Evolutionary conservation across 1,140 invertebrate species (phyloP).

Genomic region (Aculops lycopersici): DNA sequence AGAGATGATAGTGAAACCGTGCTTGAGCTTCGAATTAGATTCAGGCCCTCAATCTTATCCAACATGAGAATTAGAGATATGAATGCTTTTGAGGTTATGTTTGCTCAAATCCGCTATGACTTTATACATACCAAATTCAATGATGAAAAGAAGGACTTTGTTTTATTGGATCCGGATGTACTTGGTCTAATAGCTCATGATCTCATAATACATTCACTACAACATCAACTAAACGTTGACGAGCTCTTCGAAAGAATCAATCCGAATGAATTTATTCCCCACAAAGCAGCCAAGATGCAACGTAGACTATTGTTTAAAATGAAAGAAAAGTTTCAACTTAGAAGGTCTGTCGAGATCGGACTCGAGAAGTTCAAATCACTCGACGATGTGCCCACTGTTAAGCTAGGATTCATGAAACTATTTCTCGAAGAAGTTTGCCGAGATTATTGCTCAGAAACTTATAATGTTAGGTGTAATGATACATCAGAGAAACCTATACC

Average conservation of each 20-base stretch:
- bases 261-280: neutral
- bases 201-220: constrained; percentile 25
- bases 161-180: constrained; percentile 52
- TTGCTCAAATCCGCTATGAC: constrained; percentile 43
- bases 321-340: neutral
- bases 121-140: constrained; percentile 38
- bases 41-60: constrained; percentile 28
- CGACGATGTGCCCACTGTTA: neutral
- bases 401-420: neutral
- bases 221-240: constrained; percentile 28
- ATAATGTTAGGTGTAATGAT: constrained; percentile 1
- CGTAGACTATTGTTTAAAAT: neutral
- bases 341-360: neutral
- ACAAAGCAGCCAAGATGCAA: neutral
- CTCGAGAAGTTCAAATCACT: neutral
- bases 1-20: too few relatives aligned
- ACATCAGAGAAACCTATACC: too few relatives aligned
- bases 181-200: constrained; percentile 29
- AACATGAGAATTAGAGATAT: constrained; percentile 23
- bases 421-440: neutral
- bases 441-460: neutral
- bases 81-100: constrained; percentile 45
- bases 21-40: constrained; percentile 36
- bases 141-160: constrained; percentile 36
- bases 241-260: constrained; percentile 26